These are phyloP conservation scores for Nesidiocoris tenuis DNA, from an alignment of 2,888 invertebrate genomes.

Conservation along the genomic window DNA sequence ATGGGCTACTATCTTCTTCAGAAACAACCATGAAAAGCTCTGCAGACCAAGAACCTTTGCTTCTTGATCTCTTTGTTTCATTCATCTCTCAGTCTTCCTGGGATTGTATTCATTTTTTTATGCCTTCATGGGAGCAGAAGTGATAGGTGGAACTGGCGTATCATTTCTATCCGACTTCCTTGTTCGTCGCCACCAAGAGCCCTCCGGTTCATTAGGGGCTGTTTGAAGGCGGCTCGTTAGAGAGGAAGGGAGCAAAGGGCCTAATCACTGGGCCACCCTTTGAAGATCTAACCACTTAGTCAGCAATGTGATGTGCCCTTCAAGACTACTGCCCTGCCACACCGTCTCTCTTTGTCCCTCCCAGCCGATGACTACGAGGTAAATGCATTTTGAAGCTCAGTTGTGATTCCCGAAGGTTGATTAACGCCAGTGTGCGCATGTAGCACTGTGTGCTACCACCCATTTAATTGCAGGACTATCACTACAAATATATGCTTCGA, in stretches of 20 bases:
- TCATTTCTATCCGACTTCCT: background rate
- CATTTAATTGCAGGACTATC: too few relatives aligned
- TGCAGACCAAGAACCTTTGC: too few relatives aligned
- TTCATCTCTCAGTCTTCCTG: too few relatives aligned
- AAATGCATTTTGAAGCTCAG: too few relatives aligned
- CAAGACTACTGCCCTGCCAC: background rate
- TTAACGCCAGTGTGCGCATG: too few relatives aligned
- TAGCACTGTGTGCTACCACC: too few relatives aligned
- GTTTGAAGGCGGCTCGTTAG: constrained; percentile 37
- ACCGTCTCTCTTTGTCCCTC: background rate
- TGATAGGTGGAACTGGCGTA: background rate
- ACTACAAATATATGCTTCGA: too few relatives aligned
- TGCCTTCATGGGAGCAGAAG: background rate
- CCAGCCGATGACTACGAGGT: background rate
- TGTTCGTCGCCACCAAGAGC: background rate
- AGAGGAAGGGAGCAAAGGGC: constrained; percentile 20
- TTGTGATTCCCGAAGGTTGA: too few relatives aligned
- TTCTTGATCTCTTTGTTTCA: too few relatives aligned
- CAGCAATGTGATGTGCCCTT: constrained; percentile 11
- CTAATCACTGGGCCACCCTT: constrained; percentile 24
- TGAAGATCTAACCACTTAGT: constrained; percentile 34
- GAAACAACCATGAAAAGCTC: too few relatives aligned
- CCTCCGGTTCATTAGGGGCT: constrained; percentile 26
- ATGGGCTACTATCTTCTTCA: too few relatives aligned
- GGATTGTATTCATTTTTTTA: too few relatives aligned